Percentiles rank a stretch among this genome's conserved stretches.
Conservation (phyloP, 2,888 invertebrate species). For the Petrolisthes manimaculis region DNA sequence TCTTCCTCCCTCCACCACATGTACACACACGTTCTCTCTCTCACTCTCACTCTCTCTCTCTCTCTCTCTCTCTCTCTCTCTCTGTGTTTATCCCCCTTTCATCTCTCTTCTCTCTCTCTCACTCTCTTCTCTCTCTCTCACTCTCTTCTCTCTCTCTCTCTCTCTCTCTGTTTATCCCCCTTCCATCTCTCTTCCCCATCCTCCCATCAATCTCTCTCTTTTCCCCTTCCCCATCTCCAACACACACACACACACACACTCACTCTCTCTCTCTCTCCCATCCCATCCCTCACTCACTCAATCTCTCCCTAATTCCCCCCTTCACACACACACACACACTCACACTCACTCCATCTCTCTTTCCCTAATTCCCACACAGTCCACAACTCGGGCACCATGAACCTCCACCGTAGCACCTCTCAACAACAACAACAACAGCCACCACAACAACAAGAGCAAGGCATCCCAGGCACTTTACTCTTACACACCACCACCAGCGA, state of each 20-base stretch:
- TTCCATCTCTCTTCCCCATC: conserved; percentile 21
- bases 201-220: neutral
- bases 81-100: conserved; percentile 1
- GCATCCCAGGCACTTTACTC: conserved; percentile 23
- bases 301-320: too few relatives aligned
- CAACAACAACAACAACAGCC: too few relatives aligned
- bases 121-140: neutral
- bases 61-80: conserved; percentile 10
- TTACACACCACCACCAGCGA: conserved; percentile 37
- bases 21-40: neutral
- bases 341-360: neutral
- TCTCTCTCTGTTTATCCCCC: neutral
- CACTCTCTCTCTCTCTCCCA: too few relatives aligned
- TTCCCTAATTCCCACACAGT: too few relatives aligned
- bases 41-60: conserved; percentile 16
- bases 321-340: too few relatives aligned
- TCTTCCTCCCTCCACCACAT: neutral
- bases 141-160: neutral
- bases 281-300: too few relatives aligned
- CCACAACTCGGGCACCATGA: conserved; percentile 46
- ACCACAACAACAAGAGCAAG: too few relatives aligned
- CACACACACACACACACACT: too few relatives aligned
- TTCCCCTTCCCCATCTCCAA: too few relatives aligned
- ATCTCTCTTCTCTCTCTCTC: conserved; percentile 41
- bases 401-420: conserved; percentile 24